A percentile compares a stretch with the other conserved stretches of the same genome.
Conservation (phyloP, 2,888 invertebrate species). For the Megastigmus dorsalis region DNA sequence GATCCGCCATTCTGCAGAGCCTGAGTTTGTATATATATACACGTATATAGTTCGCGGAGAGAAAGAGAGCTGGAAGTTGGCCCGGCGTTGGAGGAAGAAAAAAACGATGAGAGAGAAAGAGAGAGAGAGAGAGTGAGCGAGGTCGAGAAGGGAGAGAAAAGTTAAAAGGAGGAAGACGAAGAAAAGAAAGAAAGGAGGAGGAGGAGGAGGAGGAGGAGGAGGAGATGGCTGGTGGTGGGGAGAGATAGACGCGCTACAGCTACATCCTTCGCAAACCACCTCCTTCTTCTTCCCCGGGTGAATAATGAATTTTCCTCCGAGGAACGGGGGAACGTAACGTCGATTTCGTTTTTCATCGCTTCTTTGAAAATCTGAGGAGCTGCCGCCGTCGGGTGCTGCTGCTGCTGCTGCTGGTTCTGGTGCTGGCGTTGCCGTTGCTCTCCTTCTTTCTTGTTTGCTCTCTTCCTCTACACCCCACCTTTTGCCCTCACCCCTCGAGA, state of each 20-base stretch:
- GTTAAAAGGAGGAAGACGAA: slow-evolving; percentile 47
- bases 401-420: no score
- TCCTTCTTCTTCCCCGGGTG: slow-evolving; percentile 33
- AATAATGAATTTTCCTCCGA: slow-evolving; percentile 55
- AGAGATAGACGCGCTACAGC: slow-evolving; percentile 25
- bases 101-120: slow-evolving; percentile 10
- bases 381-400: no score
- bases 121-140: slow-evolving; percentile 19
- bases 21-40: neutral
- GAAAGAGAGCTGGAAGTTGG: slow-evolving; percentile 28
- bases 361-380: slow-evolving; percentile 52
- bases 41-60: slow-evolving; percentile 13
- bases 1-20: slow-evolving; percentile 40
- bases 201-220: neutral
- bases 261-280: slow-evolving; percentile 14
- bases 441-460: slow-evolving; percentile 23
- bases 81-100: slow-evolving; percentile 17
- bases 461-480: no score
- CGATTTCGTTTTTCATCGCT: slow-evolving; percentile 57
- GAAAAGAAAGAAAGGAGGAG: slow-evolving; percentile 29
- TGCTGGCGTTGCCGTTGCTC: slow-evolving; percentile 16
- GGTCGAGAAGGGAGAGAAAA: slow-evolving; percentile 31
- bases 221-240: slow-evolving; percentile 21
- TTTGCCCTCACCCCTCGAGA: slow-evolving; percentile 50
- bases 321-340: slow-evolving; percentile 44